Conservation (phyloP, 2,113 vertebrate species). For the Protobothrops mucrosquamatus region DNA sequence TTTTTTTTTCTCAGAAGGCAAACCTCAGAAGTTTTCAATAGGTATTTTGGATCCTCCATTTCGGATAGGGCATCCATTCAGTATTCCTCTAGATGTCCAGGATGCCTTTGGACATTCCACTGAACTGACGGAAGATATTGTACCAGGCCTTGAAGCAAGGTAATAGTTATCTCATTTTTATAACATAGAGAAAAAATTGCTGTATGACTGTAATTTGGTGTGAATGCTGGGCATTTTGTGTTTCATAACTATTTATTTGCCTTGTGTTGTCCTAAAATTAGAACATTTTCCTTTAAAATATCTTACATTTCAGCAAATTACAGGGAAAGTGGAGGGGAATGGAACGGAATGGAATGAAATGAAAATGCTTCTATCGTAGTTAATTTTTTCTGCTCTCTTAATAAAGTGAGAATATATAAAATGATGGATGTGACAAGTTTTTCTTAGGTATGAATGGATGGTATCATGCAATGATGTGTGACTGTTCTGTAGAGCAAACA, state of each 20-base stretch:
- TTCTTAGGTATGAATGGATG: neutral
- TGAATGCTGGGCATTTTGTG: neutral
- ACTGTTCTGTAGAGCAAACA: neutral
- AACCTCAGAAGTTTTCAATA: slow-evolving; percentile 76
- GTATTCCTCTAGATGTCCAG: slow-evolving; percentile 79
- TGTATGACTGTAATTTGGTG: neutral
- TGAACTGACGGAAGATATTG: slow-evolving; percentile 59
- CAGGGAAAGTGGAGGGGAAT: neutral
- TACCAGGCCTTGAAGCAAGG: slow-evolving; percentile 79
- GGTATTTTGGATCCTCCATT: slow-evolving; percentile 66
- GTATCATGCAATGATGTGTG: neutral
- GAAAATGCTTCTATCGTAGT: neutral
- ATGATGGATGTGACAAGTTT: neutral
- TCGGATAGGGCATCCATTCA: slow-evolving; percentile 81
- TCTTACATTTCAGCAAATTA: neutral
- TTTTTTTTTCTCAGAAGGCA: slow-evolving; percentile 76
- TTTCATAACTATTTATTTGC: neutral
- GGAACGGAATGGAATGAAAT: neutral
- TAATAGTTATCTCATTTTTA: slow-evolving; percentile 48
- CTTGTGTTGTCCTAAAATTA: neutral
- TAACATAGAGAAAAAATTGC: neutral
- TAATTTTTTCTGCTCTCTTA: neutral
- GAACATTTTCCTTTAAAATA: neutral
- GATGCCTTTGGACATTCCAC: slow-evolving; percentile 81
- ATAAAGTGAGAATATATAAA: neutral